These are phyloP conservation scores for Meleagris gallopavo DNA, from an alignment of 2,113 vertebrate genomes.

Conservation along the genomic window DNA sequence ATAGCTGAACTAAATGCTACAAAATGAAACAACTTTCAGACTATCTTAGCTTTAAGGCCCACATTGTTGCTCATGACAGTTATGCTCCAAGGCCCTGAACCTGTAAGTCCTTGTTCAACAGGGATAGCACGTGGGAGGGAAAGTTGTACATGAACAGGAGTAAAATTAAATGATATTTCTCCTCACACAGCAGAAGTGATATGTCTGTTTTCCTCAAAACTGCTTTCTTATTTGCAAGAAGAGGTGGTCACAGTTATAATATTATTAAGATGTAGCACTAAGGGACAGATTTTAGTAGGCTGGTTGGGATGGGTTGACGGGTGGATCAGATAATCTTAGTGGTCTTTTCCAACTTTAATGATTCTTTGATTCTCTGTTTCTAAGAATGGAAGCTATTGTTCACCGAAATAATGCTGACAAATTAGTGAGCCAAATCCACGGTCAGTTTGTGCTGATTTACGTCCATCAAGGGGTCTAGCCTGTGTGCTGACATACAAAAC, in stretches of 20 bases:
- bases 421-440: neutral
- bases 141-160: neutral
- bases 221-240: neutral
- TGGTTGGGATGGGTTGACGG: too few species aligned
- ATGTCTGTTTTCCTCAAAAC: neutral
- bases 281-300: too few species aligned
- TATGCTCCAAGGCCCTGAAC: neutral
- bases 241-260: too few species aligned
- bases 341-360: too few species aligned
- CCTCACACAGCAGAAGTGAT: neutral
- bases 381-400: neutral
- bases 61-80: neutral
- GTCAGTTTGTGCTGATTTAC: slow-evolving; percentile 6
- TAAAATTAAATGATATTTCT: neutral
- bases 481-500: neutral
- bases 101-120: neutral
- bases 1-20: slow-evolving; percentile 5
- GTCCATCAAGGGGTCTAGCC: neutral
- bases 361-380: too few species aligned
- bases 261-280: too few species aligned
- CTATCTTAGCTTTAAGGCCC: neutral
- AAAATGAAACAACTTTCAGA: slow-evolving; percentile 10
- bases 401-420: neutral
- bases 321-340: too few species aligned
- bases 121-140: neutral